Percentiles rank a stretch among this genome's conserved stretches.
These are phyloP conservation scores for Conus canariensis DNA, from an alignment of 2,888 invertebrate genomes.

Conservation along the genomic window DNA sequence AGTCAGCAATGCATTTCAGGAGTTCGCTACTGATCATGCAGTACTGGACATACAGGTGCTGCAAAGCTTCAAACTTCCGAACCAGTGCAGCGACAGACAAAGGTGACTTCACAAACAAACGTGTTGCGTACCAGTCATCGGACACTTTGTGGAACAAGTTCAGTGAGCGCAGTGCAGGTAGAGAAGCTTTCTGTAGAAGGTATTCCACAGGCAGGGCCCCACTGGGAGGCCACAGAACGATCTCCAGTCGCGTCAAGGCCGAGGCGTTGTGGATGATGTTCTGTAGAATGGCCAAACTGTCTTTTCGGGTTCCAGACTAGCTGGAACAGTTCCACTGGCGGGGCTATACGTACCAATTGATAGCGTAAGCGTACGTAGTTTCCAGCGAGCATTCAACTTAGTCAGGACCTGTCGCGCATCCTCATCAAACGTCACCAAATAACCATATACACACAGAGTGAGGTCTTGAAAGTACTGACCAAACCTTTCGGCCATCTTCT, in stretches of 20 bases:
- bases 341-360: neutral
- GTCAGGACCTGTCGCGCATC: neutral
- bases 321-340: neutral
- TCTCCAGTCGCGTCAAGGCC: neutral
- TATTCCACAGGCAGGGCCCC: neutral
- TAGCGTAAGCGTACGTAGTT: neutral
- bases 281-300: neutral
- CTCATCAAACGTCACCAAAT: conserved; percentile 5
- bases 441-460: neutral
- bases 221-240: neutral
- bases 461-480: neutral
- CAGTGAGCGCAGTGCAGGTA: conserved; percentile 1
- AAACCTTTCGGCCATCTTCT: neutral
- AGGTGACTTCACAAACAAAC: neutral
- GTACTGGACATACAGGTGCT: neutral
- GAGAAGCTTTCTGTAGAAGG: neutral
- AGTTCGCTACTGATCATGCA: neutral
- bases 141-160: neutral
- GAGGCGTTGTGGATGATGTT: neutral
- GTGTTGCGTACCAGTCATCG: neutral
- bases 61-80: neutral
- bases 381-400: neutral
- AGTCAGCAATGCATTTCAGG: neutral
- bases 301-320: neutral
- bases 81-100: neutral